Percentiles rank a stretch among this genome's conserved stretches.
These are phyloP conservation scores for Mus spicilegus DNA, from an alignment of 2,113 vertebrate genomes.

Conservation along the genomic window DNA sequence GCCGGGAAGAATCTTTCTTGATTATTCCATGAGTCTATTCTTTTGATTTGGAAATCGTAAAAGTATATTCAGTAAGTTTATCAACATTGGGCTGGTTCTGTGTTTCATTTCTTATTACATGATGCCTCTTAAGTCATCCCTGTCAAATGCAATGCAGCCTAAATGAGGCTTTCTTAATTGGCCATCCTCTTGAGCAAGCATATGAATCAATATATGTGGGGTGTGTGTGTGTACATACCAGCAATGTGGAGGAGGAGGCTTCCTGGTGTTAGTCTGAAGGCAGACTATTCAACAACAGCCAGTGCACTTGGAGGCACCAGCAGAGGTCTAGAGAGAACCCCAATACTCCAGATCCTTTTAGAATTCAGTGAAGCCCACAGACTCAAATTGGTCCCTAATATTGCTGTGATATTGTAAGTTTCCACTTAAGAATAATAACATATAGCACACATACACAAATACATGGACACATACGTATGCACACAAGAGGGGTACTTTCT, in stretches of 20 bases:
- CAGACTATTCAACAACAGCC: neutral
- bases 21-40: conserved; percentile 30
- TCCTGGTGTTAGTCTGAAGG: neutral
- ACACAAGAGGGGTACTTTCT: neutral
- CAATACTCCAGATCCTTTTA: neutral
- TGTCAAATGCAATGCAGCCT: conserved; percentile 7
- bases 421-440: neutral
- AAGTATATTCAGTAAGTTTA: conserved; percentile 39
- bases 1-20: conserved; percentile 25
- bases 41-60: conserved; percentile 57
- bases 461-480: too few species aligned
- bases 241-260: neutral
- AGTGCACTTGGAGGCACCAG: neutral
- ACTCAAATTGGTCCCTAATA: neutral
- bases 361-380: neutral
- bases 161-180: conserved; percentile 39
- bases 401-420: neutral
- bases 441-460: too few species aligned
- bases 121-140: conserved; percentile 41
- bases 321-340: neutral
- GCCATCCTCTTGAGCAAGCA: neutral
- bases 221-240: neutral
- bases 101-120: conserved; percentile 53
- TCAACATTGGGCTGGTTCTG: neutral
- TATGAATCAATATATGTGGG: neutral